Base-by-base conservation (phyloP, 2,888 invertebrate species). In the Erynnis tages region DNA sequence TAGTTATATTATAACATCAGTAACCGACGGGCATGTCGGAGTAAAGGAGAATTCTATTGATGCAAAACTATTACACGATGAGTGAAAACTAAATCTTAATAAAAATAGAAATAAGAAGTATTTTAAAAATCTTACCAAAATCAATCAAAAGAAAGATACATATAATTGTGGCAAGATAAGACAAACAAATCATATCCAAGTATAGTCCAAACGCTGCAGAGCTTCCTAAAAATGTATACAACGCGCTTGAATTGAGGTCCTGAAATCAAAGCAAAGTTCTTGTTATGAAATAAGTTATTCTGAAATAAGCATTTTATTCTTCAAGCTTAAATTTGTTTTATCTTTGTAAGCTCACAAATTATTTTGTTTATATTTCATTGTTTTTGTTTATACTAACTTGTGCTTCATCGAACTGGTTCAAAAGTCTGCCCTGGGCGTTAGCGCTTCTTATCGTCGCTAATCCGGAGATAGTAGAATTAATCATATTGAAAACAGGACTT, bases 401-500 rank as follows among this genome's bases (percentile, higher is more conserved):
- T 41, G 90, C 88, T 37, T 78, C 76, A 60, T 92, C 92, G 66
- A 94, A 94, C 55, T 90, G 89, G 23, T 71, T 69, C 23, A 91
- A 86, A 30, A 95, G 90, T 61, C 92, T 90, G 0, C 79, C 66
- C 71, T 95, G 91, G 1, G 93, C 92, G 37, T 90, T 82, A 21
- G 93, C 93, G 23, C 95, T 94, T 69, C 96, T 88, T 11, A 96
- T 94, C 0, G 95, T 95, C 0, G 93, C 85, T 4, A 96, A 81
- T 8, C 96, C 96, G 55, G 93, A 90, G 32, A 96, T 85, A 0
- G 94, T 93, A 1, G 94, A 93, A 61, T 92, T 94, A 19, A 96
- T 86, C 82, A 95, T 95, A 4, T 95, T 92, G 70, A 94, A 95
- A 1, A 96, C 93, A 0, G 96, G 96, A 69, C 95, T 95, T 58